Evolutionary conservation across 2,797 vertebrate genomes (phyloP).

Genomic region (Anguilla megastoma): DNA sequence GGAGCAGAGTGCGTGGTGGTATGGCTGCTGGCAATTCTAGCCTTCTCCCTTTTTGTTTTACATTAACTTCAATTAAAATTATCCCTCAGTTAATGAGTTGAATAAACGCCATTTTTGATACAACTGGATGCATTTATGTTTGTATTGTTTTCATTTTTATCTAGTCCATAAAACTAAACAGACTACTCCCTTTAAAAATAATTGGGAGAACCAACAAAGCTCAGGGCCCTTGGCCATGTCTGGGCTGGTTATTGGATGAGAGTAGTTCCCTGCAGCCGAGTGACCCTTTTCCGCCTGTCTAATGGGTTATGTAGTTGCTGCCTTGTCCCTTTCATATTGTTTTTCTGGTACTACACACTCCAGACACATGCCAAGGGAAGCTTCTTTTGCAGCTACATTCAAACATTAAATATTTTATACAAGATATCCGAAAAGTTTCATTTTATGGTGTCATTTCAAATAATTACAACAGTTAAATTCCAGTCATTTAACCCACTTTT

Average conservation of each 20-base stretch:
- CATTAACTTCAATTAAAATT: too few species aligned
- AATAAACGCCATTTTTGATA: not conserved
- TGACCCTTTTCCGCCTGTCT: not conserved
- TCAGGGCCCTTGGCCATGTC: not conserved
- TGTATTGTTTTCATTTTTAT: not conserved
- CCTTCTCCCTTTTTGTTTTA: not conserved
- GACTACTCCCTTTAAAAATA: not conserved
- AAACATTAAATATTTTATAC: too few species aligned
- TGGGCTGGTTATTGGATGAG: not conserved
- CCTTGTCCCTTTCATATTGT: not conserved
- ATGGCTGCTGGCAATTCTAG: not conserved
- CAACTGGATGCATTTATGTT: not conserved
- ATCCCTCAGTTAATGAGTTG: not conserved
- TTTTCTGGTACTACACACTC: not conserved
- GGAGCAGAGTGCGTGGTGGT: too few species aligned
- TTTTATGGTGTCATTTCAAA: too few species aligned
- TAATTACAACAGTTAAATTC: too few species aligned
- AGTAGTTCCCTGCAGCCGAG: not conserved
- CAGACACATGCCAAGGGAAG: not conserved
- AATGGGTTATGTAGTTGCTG: not conserved
- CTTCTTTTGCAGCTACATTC: not conserved
- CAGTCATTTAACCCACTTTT: too few species aligned
- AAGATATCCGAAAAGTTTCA: too few species aligned
- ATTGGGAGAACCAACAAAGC: not conserved
- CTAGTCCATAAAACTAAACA: not conserved